phyloP scores from a whole-genome alignment of 2,113 vertebrate genomes.

The Epinephelus moara region DNA sequence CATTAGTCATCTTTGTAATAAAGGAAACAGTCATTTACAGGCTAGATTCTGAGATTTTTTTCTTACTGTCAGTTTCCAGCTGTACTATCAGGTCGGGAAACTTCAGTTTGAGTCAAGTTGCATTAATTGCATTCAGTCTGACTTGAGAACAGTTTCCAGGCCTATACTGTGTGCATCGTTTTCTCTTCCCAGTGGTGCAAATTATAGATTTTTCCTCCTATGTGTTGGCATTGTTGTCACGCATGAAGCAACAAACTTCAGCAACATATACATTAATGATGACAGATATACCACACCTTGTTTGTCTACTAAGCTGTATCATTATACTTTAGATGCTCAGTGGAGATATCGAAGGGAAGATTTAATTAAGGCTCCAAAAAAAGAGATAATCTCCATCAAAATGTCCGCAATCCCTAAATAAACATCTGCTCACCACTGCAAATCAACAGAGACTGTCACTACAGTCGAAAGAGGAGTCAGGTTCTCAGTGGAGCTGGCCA shows the following conservation, averaged over 20 bases:
- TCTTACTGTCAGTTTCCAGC: not conserved
- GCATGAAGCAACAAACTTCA: conserved; percentile 10
- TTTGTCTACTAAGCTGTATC: not conserved
- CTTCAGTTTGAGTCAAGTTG: not conserved
- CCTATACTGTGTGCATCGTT: not conserved
- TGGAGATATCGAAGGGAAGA: not conserved
- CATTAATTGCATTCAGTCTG: not conserved
- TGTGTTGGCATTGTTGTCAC: conserved; percentile 8
- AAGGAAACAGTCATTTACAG: not conserved
- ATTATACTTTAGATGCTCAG: not conserved
- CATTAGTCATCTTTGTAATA: not conserved
- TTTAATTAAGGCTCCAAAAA: not conserved
- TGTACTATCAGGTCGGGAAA: not conserved
- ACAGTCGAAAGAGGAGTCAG: not conserved
- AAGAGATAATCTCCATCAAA: not conserved
- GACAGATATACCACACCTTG: not conserved
- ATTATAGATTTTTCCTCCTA: not conserved
- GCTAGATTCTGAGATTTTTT: not conserved
- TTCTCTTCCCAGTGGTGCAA: not conserved
- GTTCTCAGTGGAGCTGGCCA: conserved; percentile 11
- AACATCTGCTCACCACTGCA: conserved; percentile 4
- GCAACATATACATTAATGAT: not conserved
- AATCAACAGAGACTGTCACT: conserved; percentile 1
- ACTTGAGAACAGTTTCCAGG: not conserved
- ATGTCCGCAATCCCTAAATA: conserved; percentile 1